Evolutionary conservation across 2,888 invertebrate genomes (phyloP).

Genomic region (Thereva nobilitata): DNA sequence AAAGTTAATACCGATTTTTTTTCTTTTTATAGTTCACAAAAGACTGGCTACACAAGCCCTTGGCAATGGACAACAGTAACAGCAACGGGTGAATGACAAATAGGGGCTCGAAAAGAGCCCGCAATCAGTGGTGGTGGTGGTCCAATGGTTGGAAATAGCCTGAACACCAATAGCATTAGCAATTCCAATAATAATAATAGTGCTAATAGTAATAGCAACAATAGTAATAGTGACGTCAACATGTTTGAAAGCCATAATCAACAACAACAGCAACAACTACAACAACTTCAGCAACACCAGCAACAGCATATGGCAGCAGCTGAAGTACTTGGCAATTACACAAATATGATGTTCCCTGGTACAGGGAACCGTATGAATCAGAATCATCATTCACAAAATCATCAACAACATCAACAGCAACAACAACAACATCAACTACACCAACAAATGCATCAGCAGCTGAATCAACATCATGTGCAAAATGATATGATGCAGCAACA

Average conservation of each 20-base stretch:
- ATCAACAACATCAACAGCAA: conserved; percentile 39
- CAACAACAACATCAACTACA: conserved; percentile 35
- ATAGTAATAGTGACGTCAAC: conserved; percentile 33
- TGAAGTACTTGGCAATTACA: conserved; percentile 43
- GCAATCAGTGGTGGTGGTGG: conserved; percentile 44
- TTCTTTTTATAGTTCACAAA: conserved; percentile 51
- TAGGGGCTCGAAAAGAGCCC: conserved; percentile 59
- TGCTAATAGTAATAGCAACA: conserved; percentile 42
- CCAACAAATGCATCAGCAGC: conserved; percentile 40
- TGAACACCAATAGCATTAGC: conserved; percentile 37
- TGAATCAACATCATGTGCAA: conserved; percentile 26
- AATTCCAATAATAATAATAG: conserved; percentile 42
- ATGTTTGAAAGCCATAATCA: background rate
- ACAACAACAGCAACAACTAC: conserved; percentile 21
- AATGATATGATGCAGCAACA: conserved; percentile 38
- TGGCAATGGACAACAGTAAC: conserved; percentile 66
- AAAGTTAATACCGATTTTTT: background rate
- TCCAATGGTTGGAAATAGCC: conserved; percentile 14
- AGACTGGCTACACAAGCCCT: conserved; percentile 60
- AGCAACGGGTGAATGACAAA: conserved; percentile 65
- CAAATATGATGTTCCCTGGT: conserved; percentile 43
- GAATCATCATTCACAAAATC: conserved; percentile 38
- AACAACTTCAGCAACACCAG: conserved; percentile 9
- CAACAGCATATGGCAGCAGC: conserved; percentile 36
- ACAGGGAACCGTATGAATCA: conserved; percentile 38